These are phyloP conservation scores for Pygoscelis antarcticus DNA, from an alignment of 2,113 vertebrate species.

Conservation along the genomic window DNA sequence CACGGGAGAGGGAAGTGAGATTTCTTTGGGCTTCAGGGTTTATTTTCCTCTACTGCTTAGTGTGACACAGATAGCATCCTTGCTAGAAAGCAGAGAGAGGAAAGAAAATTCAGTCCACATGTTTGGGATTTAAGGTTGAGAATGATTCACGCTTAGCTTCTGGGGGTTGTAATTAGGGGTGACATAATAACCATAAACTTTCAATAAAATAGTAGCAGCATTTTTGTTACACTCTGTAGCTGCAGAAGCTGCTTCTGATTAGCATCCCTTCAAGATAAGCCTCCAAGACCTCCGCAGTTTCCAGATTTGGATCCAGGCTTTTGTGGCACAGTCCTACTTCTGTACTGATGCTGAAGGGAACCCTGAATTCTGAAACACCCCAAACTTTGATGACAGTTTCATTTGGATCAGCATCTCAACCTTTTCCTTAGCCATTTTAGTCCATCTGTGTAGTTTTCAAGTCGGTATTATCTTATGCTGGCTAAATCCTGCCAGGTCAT, in stretches of 20 bases:
- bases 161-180: constrained; percentile 68
- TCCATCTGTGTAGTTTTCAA: not conserved
- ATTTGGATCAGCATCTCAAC: not conserved
- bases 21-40: constrained; percentile 18
- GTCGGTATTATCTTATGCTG: not conserved
- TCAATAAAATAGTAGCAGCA: constrained; percentile 39
- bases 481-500: not conserved
- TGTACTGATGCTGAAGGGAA: not conserved
- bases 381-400: not conserved
- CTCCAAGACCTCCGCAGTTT: not conserved
- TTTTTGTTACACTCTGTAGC: constrained; percentile 21
- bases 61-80: not conserved
- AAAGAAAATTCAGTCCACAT: constrained; percentile 63
- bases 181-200: constrained; percentile 70
- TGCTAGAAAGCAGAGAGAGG: constrained; percentile 41
- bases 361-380: not conserved
- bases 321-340: not conserved
- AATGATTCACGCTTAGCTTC: constrained; percentile 64
- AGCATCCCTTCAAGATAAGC: constrained; percentile 13
- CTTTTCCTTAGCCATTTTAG: not conserved
- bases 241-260: constrained; percentile 52
- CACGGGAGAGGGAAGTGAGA: not conserved
- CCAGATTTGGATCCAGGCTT: not conserved
- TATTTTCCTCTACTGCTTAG: constrained; percentile 41
- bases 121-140: constrained; percentile 59